Base-by-base conservation (phyloP, 2,113 vertebrate genomes). In the Entomyzon cyanotis region DNA sequence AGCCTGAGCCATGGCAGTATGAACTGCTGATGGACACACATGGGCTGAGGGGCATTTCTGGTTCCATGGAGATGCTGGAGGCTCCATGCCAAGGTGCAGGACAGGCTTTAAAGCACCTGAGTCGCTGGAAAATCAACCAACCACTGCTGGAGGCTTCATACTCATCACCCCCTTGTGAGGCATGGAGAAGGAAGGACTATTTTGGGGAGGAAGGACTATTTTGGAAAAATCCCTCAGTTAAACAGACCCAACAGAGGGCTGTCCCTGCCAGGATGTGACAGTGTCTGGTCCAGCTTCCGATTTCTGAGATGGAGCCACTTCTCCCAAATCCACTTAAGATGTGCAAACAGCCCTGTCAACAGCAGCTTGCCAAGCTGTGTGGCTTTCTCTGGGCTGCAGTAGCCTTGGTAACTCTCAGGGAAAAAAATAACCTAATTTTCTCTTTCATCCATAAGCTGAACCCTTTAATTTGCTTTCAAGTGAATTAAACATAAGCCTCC, bases 381-480 rank as follows among this genome's bases (percentile, higher is more conserved):
- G 93, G 75, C 88, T 96, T 92, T 46, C 92, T 56, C 86, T 56
- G 73, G 95, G 90, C 86, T 94, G 84, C 94, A 96, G 95, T 95
- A 97, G 93, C 95, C 96, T 96, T 96, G 96, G 94, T 89, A 96
- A 97, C 95, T 96, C 94, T 71, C 71, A 9, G 64, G 14, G 85
- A 73, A 84, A 84, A 86, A 95, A 88, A 91, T 73, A 91, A 93
- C 92, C 92, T 74, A 67, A 96, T 97, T 96, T 96, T 96, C 93
- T 93, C 82, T 96, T 96, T 93, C 90, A 94, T 96, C 93, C 93
- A 62, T 93, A 94, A 96, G 90, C 85, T 0, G 5, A 96, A 96
- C 64, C 90, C 92, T 96, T 96, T 97, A 95, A 96, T 97, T 96
- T 97, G 87, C 94, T 96, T 96, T 96, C 90, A 88, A 96, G 95